These are phyloP conservation scores for Blera fallax DNA, from an alignment of 2,888 invertebrate species.

Conservation along the genomic window DNA sequence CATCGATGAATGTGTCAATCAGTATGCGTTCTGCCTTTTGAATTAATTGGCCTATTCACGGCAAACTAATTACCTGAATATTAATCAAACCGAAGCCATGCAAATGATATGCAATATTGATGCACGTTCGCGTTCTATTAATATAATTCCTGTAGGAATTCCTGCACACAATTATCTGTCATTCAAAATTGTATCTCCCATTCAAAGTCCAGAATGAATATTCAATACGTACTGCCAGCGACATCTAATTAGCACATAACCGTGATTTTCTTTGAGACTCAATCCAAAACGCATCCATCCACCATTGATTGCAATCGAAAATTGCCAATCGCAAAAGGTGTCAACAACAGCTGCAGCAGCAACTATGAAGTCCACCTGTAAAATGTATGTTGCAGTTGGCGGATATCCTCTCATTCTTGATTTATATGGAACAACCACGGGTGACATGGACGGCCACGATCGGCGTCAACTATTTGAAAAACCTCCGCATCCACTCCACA, in stretches of 20 bases:
- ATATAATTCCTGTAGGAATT: background rate
- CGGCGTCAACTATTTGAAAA: background rate
- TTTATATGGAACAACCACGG: background rate
- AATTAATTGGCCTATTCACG: background rate
- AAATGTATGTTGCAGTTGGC: background rate
- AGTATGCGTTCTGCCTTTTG: too few relatives aligned
- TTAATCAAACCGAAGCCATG: background rate
- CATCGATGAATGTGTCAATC: too few relatives aligned
- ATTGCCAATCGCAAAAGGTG: conserved; percentile 21
- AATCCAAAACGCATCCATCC: conserved; percentile 6
- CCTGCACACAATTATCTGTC: background rate
- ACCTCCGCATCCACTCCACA: background rate
- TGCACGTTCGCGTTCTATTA: background rate
- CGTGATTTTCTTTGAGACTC: background rate
- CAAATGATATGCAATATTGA: background rate
- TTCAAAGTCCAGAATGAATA: background rate
- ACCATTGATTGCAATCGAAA: conserved; percentile 18
- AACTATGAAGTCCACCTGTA: background rate
- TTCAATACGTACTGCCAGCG: background rate
- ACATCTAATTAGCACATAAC: conserved; percentile 19
- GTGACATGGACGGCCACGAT: background rate
- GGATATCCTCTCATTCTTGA: background rate
- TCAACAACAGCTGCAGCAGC: background rate
- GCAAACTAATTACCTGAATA: background rate
- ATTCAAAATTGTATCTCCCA: background rate